These are phyloP conservation scores for Cheumatopsyche charites DNA, from an alignment of 1,140 invertebrate species.

Conservation along the genomic window DNA sequence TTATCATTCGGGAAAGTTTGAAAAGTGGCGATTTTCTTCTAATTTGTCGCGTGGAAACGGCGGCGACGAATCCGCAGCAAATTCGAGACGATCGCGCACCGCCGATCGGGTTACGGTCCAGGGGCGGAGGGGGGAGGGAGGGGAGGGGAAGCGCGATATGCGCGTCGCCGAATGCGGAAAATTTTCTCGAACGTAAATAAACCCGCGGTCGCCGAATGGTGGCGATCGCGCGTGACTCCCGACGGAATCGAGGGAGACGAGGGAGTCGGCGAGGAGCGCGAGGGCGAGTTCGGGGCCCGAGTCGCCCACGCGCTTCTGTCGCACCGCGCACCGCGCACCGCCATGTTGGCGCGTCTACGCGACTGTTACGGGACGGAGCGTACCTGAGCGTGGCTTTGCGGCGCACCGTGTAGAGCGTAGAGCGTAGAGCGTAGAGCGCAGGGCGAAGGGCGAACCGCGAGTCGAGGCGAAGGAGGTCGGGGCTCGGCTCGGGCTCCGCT, in stretches of 20 bases:
- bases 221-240: too few species aligned
- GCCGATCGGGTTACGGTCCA: neutral
- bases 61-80: neutral
- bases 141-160: neutral
- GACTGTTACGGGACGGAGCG: neutral
- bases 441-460: neutral
- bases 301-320: slow-evolving; percentile 9
- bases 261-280: too few species aligned
- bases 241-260: too few species aligned
- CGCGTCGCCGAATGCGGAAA: too few species aligned
- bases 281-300: neutral
- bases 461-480: slow-evolving; percentile 1
- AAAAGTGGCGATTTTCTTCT: too few species aligned
- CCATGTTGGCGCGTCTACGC: neutral
- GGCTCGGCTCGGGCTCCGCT: slow-evolving; percentile 22
- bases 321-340: too few species aligned
- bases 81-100: neutral
- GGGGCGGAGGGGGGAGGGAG: neutral
- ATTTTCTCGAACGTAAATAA: too few species aligned
- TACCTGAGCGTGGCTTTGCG: neutral
- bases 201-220: too few species aligned
- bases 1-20: too few species aligned
- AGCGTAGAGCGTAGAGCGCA: neutral
- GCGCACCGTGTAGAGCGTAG: neutral
- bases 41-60: too few species aligned